Percentiles rank a stretch among this genome's conserved stretches.
Evolutionary conservation across 2,888 invertebrate species (phyloP).

Genomic region (Neelides folsomi): DNA sequence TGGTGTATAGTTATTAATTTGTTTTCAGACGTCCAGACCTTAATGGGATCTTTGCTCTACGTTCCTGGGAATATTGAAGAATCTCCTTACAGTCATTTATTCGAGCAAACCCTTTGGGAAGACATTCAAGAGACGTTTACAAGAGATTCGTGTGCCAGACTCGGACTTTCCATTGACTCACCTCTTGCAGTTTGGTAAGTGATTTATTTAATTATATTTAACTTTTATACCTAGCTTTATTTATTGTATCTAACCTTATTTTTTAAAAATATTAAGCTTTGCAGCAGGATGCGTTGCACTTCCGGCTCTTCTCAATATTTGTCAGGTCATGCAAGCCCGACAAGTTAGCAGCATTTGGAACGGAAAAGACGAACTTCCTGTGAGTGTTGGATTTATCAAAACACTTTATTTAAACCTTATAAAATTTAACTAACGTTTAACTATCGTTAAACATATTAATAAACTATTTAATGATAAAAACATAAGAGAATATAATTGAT

Average conservation of each 20-base stretch:
- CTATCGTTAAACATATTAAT: constrained; percentile 1
- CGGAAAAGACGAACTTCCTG: constrained; percentile 87
- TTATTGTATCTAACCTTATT: not conserved
- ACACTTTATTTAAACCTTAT: too few relatives aligned
- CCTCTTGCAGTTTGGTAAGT: constrained; percentile 71
- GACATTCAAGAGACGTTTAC: constrained; percentile 82
- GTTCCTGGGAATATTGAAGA: constrained; percentile 60
- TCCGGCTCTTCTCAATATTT: constrained; percentile 86
- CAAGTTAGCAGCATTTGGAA: constrained; percentile 90
- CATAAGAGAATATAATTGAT: too few relatives aligned
- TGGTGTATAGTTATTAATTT: constrained; percentile 26
- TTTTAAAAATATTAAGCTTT: constrained; percentile 54
- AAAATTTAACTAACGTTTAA: too few relatives aligned
- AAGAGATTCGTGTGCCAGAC: constrained; percentile 76
- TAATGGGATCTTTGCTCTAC: constrained; percentile 75
- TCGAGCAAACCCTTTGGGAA: constrained; percentile 63
- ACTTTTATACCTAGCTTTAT: not conserved
- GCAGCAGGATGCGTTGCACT: constrained; percentile 86
- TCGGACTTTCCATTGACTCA: constrained; percentile 78
- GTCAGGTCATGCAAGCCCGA: constrained; percentile 75
- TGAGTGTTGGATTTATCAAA: too few relatives aligned
- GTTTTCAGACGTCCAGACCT: constrained; percentile 56
- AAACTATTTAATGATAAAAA: not conserved
- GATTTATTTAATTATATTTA: not conserved
- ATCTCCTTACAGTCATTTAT: constrained; percentile 63